Base-by-base conservation (phyloP, 1,140 invertebrate genomes). In the Drosophila funebris region DNA sequence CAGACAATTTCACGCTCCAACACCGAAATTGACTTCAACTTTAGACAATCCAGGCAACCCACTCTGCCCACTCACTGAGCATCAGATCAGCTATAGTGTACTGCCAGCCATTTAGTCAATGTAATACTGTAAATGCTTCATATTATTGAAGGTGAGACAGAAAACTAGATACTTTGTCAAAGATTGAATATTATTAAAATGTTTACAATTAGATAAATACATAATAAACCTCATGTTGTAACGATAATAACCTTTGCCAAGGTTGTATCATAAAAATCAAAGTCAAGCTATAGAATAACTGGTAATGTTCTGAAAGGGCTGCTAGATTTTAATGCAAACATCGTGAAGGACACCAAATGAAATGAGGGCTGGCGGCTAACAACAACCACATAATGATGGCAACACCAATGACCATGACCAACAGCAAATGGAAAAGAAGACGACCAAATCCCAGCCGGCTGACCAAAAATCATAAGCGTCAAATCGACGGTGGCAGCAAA, bases 321-420 rank as follows among this genome's bases (percentile, higher is more conserved):
- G 63, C 44, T 44, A 43, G 74, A 66, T 80, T 87, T 81, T 69
- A 84, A 84, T 84, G 67, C 72, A 62, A 18, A 18, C 63, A 31
- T 37, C 60, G 22, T 43, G 52, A 64, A 52, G 16, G 82, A 85
- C 78, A 82, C 67, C 37, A 20, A 8, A 41, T 22, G 43, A 78
- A 78, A 85, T 87, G 67, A 50, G 61, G 71, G 66, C 67, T 87
- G 82, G 74, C 81, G 66, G 70, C 53, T 67, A 22, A 63, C 41
- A 73, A 58, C 56, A 75, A 39, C 56, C 41, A 46, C 64, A 73
- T 81, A 72, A 81, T 71, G 70, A 75, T 70, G 39, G 58, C 62
- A 67, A 68, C 74, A 64, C 39, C 62, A 67, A 82, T 76, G 83
- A 69, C 82, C 82, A 48, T 87, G 73, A 71, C 73, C 43, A 73